Conservation (phyloP, 2,888 invertebrate genomes). For the Limnephilus lunatus region DNA sequence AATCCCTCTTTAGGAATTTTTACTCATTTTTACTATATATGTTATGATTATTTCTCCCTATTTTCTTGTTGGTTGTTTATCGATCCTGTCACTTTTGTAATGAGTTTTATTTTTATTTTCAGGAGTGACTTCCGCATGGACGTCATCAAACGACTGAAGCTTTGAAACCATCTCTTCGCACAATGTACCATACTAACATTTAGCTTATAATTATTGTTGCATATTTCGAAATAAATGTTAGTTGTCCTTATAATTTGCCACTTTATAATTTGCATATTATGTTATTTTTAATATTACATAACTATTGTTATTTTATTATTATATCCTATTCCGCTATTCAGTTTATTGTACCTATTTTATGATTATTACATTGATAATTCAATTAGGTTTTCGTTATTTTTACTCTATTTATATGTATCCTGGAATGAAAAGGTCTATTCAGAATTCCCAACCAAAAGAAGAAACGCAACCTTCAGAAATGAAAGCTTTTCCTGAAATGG, state of each 20-base stretch:
- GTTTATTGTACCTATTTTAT: background rate
- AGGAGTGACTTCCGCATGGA: conserved; percentile 91
- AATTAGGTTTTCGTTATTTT: background rate
- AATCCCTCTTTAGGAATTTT: no score
- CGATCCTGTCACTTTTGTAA: background rate
- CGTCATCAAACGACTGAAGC: conserved; percentile 89
- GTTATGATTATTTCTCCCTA: no score
- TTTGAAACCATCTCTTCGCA: conserved; percentile 68
- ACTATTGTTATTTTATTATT: background rate
- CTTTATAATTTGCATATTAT: background rate
- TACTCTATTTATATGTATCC: background rate
- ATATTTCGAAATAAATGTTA: no score
- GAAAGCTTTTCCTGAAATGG: background rate
- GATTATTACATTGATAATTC: background rate
- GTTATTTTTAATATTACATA: background rate
- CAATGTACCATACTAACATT: background rate
- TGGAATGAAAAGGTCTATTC: background rate
- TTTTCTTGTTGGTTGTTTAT: background rate
- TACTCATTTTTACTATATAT: no score
- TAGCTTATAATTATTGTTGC: background rate
- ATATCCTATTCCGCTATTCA: background rate
- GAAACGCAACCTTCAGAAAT: background rate
- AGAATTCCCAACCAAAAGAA: background rate
- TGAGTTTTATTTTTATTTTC: conserved; percentile 68
- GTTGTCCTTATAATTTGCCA: background rate